Base-by-base conservation (phyloP, 30 jellyfish, hydroid and myxozoan species). In the Cassiopea xamachana region DNA sequence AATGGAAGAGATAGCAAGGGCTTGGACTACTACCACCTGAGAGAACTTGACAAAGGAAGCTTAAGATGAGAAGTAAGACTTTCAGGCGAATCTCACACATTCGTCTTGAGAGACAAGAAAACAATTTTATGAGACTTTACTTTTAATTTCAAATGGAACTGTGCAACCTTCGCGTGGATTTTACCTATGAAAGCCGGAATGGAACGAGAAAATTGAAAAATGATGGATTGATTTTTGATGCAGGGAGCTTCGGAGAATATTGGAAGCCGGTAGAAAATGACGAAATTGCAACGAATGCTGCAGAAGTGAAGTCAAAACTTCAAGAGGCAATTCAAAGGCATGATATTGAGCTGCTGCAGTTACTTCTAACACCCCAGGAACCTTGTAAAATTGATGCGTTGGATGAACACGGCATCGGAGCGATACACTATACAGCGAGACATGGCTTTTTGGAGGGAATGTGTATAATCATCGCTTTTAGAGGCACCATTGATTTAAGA, bases 401-500 rank as follows among this genome's bases (percentile, higher is more conserved):
- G 69, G 84, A 75, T 75, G 84, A 75, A 27, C 3, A 10, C 1
- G 84, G 84, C 16, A 39, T 75, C 43, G 67, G 76, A 49, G 75
- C 88, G 3, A 46, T 80, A 46, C 88, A 80, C 61, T 80, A 80
- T 51, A 79, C 77, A 9, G 88, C 88, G 1, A 58, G 50, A 50
- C 78, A 47, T 17, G 78, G 78, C 12, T 58, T 58, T 4, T 13
- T 39, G 55, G 60, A 49, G 78, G 88, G 16, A n/a, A 80, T 67
- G 3, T 75, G 70, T 55, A 2, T 75, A 39, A 69, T 75, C 46
- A 17, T 75, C 7, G 84, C 27, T 3, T 10, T 0, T 1, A 75
- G 69, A 59, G 84, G 70, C 1, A 39, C 84, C 45, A 49, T 75
- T 18, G 84, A 75, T 17, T 18, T 75, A 1, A 75, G 46, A 39